Evolutionary conservation across 37 sponge, comb jelly and placozoan genomes (phyloP).

Genomic region (Beroe ovata): DNA sequence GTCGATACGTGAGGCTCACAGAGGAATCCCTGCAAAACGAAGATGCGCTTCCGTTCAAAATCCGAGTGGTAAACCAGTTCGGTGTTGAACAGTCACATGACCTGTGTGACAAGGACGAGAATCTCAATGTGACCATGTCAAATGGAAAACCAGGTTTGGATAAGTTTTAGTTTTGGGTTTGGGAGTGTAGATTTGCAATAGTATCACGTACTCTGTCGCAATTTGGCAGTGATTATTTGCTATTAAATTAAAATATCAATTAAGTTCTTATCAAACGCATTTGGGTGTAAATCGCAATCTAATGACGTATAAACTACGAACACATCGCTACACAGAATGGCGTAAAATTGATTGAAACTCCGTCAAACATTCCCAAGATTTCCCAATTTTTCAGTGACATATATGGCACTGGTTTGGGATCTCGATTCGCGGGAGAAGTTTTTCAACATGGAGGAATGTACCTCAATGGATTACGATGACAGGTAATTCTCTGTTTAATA

Average conservation of each 20-base stretch:
- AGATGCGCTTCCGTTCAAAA: conserved; percentile 29
- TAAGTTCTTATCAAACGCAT: too few relatives aligned
- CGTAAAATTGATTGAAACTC: too few relatives aligned
- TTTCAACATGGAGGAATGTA: conserved; percentile 14
- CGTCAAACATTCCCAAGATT: too few relatives aligned
- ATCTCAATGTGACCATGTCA: conserved; percentile 37
- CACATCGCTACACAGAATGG: too few relatives aligned
- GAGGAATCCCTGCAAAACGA: not conserved
- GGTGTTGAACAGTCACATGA: conserved; percentile 54
- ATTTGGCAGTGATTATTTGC: too few relatives aligned
- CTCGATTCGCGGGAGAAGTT: conserved; percentile 14
- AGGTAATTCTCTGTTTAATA: too few relatives aligned
- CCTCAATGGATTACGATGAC: conserved; percentile 33
- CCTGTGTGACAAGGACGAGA: conserved; percentile 46
- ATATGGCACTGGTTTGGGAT: conserved; percentile 51
- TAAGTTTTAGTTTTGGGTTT: too few relatives aligned
- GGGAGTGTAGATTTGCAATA: too few relatives aligned
- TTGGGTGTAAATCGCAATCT: too few relatives aligned
- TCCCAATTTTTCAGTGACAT: not conserved
- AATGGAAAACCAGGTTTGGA: conserved; percentile 54
- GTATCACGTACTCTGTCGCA: too few relatives aligned
- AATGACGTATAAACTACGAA: too few relatives aligned
- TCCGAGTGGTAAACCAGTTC: conserved; percentile 57
- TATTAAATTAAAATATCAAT: too few relatives aligned
- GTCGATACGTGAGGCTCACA: conserved; percentile 38